phyloP scores from a whole-genome alignment of 2,888 invertebrate species.

The Drosophila yooni region DNA sequence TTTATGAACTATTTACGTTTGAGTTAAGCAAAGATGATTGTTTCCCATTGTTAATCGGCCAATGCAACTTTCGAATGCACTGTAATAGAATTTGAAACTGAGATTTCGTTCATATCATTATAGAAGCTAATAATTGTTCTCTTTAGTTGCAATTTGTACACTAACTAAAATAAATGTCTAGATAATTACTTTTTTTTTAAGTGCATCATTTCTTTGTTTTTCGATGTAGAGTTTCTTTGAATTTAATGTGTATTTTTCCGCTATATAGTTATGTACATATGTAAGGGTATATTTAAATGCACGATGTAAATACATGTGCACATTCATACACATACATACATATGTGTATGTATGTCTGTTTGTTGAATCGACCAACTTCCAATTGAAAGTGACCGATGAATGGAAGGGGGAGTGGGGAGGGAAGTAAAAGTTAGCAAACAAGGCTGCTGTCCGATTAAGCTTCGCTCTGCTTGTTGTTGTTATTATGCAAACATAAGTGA shows the following conservation, averaged over 20 bases:
- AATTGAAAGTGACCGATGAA: constrained; percentile 15
- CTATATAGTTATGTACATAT: background rate
- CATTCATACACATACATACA: background rate
- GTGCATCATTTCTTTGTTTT: background rate
- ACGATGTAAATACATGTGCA: background rate
- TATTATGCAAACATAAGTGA: constrained; percentile 17
- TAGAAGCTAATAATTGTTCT: background rate
- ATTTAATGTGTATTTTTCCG: background rate
- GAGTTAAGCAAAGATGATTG: constrained; percentile 47
- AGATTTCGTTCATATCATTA: background rate
- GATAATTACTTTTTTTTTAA: background rate
- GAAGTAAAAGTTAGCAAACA: background rate
- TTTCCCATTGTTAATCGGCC: background rate
- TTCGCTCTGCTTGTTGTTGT: constrained; percentile 28
- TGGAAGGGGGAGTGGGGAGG: background rate
- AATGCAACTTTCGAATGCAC: constrained; percentile 22
- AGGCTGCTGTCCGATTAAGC: constrained; percentile 40
- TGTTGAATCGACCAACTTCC: constrained; percentile 3
- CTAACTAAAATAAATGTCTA: background rate
- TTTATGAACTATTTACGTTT: constrained; percentile 69
- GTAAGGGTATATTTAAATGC: background rate
- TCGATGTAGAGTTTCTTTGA: background rate
- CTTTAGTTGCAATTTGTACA: background rate
- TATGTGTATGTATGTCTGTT: background rate
- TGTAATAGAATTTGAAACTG: background rate